A percentile compares a stretch with the other conserved stretches of the same genome.
Evolutionary conservation across 2,888 invertebrate genomes (phyloP).

Genomic region (Oxystoma pomonae): DNA sequence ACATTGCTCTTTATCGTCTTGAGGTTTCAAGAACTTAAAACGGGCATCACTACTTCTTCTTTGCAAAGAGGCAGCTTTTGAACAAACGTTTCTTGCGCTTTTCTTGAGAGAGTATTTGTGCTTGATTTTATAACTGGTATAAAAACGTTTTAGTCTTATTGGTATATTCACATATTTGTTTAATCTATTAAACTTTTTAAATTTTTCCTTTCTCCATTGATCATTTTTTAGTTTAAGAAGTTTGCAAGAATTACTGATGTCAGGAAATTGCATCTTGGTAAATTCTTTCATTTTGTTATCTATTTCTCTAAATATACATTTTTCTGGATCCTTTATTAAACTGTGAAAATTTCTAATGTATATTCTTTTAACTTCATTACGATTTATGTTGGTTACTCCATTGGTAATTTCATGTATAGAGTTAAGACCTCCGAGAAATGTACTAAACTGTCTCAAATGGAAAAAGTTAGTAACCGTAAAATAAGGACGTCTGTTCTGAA

Average conservation of each 20-base stretch:
- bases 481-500: conserved; percentile 4
- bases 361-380: background rate
- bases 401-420: conserved; percentile 4
- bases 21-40: background rate
- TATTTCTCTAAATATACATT: conserved; percentile 9
- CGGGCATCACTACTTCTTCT: background rate
- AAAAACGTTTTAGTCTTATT: conserved; percentile 18
- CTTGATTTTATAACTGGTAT: conserved; percentile 17
- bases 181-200: conserved; percentile 23
- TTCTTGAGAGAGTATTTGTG: background rate
- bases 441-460: background rate
- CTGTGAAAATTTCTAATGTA: conserved; percentile 23
- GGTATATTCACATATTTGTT: conserved; percentile 15
- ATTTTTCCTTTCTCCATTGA: conserved; percentile 25
- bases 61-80: conserved; percentile 6
- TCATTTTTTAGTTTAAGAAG: conserved; percentile 19
- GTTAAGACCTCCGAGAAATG: conserved; percentile 9
- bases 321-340: conserved; percentile 19
- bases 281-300: conserved; percentile 13
- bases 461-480: background rate
- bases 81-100: conserved; percentile 1
- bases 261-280: conserved; percentile 12
- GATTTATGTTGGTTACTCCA: background rate
- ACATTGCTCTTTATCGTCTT: background rate
- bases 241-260: conserved; percentile 16